phyloP scores from a whole-genome alignment of 92 coral and sea anemone genomes.

The Paragorgia papillata region DNA sequence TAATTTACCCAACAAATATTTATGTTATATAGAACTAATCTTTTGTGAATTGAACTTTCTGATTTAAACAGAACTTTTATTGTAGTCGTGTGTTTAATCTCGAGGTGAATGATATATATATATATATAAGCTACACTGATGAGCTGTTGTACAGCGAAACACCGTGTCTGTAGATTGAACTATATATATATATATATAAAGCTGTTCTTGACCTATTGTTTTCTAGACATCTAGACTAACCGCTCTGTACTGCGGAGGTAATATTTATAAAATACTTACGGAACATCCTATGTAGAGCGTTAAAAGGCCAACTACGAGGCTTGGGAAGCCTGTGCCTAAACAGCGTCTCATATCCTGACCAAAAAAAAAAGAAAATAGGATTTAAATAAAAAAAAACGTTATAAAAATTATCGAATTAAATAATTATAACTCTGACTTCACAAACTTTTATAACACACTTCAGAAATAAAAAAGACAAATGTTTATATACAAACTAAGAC shows the following conservation, averaged over 20 bases:
- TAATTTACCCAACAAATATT: too few relatives aligned
- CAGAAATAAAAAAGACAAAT: background rate
- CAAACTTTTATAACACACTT: background rate
- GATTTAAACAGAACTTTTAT: too few relatives aligned
- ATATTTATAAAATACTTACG: too few relatives aligned
- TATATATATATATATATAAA: too few relatives aligned
- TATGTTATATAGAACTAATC: too few relatives aligned
- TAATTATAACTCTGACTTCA: background rate
- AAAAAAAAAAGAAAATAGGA: background rate
- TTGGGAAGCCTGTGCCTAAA: conserved; percentile 45
- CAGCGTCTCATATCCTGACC: conserved; percentile 24
- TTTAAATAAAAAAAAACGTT: background rate
- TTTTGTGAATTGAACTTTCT: too few relatives aligned
- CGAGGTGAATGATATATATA: background rate
- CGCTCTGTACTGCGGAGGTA: background rate
- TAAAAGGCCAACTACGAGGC: conserved; percentile 39
- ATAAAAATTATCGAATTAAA: background rate
- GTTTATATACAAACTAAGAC: background rate
- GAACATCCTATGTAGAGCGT: conserved; percentile 34
- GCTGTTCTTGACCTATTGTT: background rate
- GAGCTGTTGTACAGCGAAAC: too few relatives aligned
- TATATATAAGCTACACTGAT: too few relatives aligned
- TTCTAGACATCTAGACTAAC: background rate
- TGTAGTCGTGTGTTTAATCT: too few relatives aligned
- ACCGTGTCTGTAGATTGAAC: too few relatives aligned